A percentile compares a stretch with the other conserved stretches of the same genome.
These are phyloP conservation scores for Pardalotus punctatus DNA, from an alignment of 2,113 vertebrate genomes.

Conservation along the genomic window DNA sequence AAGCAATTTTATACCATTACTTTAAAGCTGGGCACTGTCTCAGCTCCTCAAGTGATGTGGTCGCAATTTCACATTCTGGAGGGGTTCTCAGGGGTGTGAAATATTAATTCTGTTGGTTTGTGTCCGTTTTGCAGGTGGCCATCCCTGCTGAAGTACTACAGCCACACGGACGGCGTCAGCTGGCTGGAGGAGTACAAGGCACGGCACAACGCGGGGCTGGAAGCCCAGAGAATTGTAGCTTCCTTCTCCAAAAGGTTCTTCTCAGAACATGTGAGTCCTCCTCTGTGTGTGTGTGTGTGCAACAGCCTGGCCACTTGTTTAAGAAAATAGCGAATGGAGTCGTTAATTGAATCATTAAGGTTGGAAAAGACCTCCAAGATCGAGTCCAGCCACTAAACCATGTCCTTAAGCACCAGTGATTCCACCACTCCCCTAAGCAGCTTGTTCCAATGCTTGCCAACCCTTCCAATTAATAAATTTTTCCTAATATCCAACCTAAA, in stretches of 20 bases:
- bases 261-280: constrained; percentile 88
- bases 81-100: not conserved
- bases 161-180: constrained; percentile 84
- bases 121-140: constrained; percentile 84
- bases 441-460: not conserved
- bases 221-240: constrained; percentile 87
- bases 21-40: not conserved
- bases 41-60: not conserved
- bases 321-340: not conserved
- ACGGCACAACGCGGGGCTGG: constrained; percentile 86
- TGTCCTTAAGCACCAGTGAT: not conserved
- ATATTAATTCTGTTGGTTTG: not conserved
- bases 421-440: not conserved
- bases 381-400: accelerated
- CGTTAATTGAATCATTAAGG: not conserved
- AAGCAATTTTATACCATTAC: not conserved
- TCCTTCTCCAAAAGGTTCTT: constrained; percentile 95
- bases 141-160: constrained; percentile 90
- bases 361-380: too few relatives aligned
- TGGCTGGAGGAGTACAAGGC: constrained; percentile 93
- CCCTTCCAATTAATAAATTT: not conserved
- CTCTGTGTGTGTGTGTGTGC: accelerated
- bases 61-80: not conserved
- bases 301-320: not conserved
- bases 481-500: not conserved